Base-by-base conservation (phyloP, 2,888 invertebrate species). In the Leistus spinibarbis region DNA sequence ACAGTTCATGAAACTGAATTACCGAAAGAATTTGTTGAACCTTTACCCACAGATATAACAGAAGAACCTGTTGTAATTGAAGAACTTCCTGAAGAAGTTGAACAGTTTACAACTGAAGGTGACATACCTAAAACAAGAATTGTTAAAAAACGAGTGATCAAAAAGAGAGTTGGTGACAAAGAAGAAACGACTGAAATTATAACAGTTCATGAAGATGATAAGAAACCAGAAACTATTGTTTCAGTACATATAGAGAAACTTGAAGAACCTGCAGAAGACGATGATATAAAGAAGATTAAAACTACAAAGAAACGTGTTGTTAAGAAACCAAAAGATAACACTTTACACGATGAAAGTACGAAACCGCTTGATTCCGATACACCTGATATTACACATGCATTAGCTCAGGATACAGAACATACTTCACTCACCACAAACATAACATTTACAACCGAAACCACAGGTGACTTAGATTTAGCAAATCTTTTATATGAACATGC, bases 101-200 rank as follows among this genome's bases (percentile, higher is more conserved):
- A 83, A 78, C 77, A 78, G 70, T 78, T 77, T 57, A 78, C 78
- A n/a, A 70, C 70, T 56, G 79, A 81, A 80, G 82, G 81, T 27
- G 80, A 79, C 19, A 19, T 19, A 3, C 78, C 79, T 1, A 81
- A 77, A 65, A 82, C 77, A 63, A 81, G 81, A 76, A 69, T 76
- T 23, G 80, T 77, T n/a, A 79, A 81, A 1, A 84, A 83, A 71
- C 81, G 82, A 20, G 79, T 78, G 0, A 81, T 83, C 20, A 83
- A 82, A 73, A 82, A 82, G 72, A 81, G 79, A 62, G 77, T 79
- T 67, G 81, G 82, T 77, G 69, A 81, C 19, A 75, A 79, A 79
- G 69, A 82, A 56, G 79, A 80, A 80, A 81, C 79, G 17, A 78
- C 78, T 16, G 76, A 77, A 76, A 77, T 78, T 22, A 77, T 74